phyloP scores from a whole-genome alignment of 1,140 invertebrate genomes.

The Prorops nasuta region DNA sequence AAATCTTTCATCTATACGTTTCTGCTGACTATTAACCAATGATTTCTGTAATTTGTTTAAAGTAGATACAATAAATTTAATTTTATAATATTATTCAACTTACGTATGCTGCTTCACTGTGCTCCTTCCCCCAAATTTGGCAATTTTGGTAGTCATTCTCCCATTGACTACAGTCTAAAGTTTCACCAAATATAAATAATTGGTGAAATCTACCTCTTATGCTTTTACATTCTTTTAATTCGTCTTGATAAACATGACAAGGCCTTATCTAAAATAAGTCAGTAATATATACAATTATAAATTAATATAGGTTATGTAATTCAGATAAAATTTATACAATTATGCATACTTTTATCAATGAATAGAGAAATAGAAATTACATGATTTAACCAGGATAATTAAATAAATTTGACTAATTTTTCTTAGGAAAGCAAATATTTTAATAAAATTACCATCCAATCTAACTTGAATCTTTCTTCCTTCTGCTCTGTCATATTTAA shows the following conservation, averaged over 20 bases:
- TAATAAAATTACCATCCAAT: too few relatives aligned
- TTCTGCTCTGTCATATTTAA: too few relatives aligned
- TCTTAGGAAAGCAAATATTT: too few relatives aligned
- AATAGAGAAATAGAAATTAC: too few relatives aligned
- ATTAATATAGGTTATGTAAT: too few relatives aligned
- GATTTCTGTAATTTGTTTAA: constrained; percentile 66
- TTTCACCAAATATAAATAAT: constrained; percentile 77
- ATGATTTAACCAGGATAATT: too few relatives aligned
- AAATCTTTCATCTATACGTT: constrained; percentile 63
- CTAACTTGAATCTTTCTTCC: too few relatives aligned
- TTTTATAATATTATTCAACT: constrained; percentile 40
- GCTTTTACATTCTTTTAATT: constrained; percentile 76
- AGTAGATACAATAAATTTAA: neutral
- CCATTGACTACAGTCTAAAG: constrained; percentile 74
- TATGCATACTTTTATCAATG: too few relatives aligned
- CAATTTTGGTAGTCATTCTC: constrained; percentile 76
- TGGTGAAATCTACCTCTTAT: constrained; percentile 78
- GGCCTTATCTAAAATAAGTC: constrained; percentile 69
- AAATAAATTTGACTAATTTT: too few relatives aligned
- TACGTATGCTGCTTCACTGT: constrained; percentile 68
- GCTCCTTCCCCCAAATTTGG: constrained; percentile 62
- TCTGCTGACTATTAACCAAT: constrained; percentile 71
- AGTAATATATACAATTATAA: too few relatives aligned
- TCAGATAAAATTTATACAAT: too few relatives aligned
- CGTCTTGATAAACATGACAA: constrained; percentile 73